Conservation (phyloP, 2,888 invertebrate genomes). For the Chirona hameri region DNA sequence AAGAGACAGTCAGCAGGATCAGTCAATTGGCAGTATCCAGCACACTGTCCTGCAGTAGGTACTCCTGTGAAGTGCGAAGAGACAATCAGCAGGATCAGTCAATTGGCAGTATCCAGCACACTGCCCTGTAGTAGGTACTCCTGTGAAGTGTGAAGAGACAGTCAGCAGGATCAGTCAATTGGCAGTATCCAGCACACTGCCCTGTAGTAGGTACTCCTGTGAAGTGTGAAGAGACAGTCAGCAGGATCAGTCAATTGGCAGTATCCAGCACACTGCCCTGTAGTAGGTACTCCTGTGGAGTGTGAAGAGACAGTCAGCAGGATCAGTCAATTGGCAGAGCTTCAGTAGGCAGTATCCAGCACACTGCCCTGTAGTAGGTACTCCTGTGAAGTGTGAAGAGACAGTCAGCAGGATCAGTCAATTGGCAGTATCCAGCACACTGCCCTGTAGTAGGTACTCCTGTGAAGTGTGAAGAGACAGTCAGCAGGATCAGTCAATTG, state of each 20-base stretch:
- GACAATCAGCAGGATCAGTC: too few relatives aligned
- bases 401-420: too few relatives aligned
- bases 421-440: slow-evolving; percentile 86
- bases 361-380: slow-evolving; percentile 91
- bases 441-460: slow-evolving; percentile 89
- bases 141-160: slow-evolving; percentile 52
- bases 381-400: slow-evolving; percentile 61
- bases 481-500: too few relatives aligned
- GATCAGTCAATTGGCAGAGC: too few relatives aligned
- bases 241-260: too few relatives aligned
- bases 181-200: slow-evolving; percentile 85
- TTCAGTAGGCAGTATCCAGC: slow-evolving; percentile 78
- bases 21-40: slow-evolving; percentile 85
- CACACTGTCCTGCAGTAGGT: slow-evolving; percentile 88
- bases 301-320: too few relatives aligned
- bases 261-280: slow-evolving; percentile 91
- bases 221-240: too few relatives aligned
- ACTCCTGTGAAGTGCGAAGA: slow-evolving; percentile 64
- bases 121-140: slow-evolving; percentile 93
- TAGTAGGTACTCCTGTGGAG: slow-evolving; percentile 76
- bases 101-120: slow-evolving; percentile 84
- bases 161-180: too few relatives aligned
- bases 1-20: too few relatives aligned
- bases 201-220: slow-evolving; percentile 89
- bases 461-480: slow-evolving; percentile 52